Evolutionary conservation across 2,888 invertebrate species (phyloP).

Genomic region (Diachrysia chrysitis): DNA sequence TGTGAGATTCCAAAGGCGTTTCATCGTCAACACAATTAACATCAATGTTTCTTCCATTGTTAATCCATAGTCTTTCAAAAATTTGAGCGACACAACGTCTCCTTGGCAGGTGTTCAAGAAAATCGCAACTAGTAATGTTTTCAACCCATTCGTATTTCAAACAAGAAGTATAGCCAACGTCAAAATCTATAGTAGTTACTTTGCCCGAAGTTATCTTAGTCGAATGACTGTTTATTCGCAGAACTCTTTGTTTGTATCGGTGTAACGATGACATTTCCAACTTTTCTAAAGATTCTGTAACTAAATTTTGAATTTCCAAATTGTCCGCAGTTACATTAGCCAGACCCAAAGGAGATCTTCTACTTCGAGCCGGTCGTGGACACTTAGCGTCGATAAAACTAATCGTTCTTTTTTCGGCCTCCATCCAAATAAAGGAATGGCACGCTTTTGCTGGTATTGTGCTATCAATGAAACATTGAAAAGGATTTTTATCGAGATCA

Average conservation of each 20-base stretch:
- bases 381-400: constrained; percentile 65
- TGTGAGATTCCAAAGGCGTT: constrained; percentile 74
- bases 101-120: constrained; percentile 77
- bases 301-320: constrained; percentile 69
- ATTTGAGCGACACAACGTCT: constrained; percentile 79
- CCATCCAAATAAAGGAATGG: constrained; percentile 70
- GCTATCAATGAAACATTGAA: constrained; percentile 67
- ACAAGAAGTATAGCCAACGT: constrained; percentile 82
- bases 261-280: constrained; percentile 78
- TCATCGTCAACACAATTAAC: constrained; percentile 80
- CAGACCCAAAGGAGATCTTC: constrained; percentile 64
- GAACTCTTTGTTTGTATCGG: constrained; percentile 77
- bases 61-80: constrained; percentile 76
- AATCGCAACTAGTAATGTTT: constrained; percentile 75
- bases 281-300: constrained; percentile 75
- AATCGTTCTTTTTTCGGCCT: constrained; percentile 68
- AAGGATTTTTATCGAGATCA: constrained; percentile 55
- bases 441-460: constrained; percentile 67
- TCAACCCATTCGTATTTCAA: constrained; percentile 81
- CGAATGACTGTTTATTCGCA: constrained; percentile 76
- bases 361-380: constrained; percentile 53
- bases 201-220: constrained; percentile 76
- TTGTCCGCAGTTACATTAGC: constrained; percentile 68
- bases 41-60: constrained; percentile 75
- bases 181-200: constrained; percentile 81